A percentile compares a stretch with the other conserved stretches of the same genome.
These are phyloP conservation scores for Trochalopteron elliotii DNA, from an alignment of 2,113 vertebrate genomes.

Conservation along the genomic window DNA sequence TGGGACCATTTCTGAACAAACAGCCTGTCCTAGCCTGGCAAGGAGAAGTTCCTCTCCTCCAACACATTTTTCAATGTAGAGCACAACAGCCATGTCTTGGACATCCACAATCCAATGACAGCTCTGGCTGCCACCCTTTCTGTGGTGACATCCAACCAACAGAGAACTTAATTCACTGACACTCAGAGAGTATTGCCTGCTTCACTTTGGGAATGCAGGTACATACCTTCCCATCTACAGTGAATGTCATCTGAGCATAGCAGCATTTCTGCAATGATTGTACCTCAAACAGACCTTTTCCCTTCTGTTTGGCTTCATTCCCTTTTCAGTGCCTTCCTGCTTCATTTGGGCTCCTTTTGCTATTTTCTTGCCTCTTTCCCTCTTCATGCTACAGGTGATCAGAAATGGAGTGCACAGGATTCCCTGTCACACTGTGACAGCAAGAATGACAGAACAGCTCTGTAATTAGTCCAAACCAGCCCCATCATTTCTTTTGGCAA, in stretches of 20 bases:
- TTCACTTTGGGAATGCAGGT: background rate
- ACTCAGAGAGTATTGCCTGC: background rate
- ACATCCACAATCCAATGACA: background rate
- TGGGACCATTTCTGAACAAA: background rate
- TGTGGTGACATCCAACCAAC: background rate
- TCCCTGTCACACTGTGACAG: background rate
- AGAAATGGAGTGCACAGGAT: background rate
- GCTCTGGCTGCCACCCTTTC: background rate
- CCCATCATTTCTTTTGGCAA: background rate
- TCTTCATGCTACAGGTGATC: background rate
- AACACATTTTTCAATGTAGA: rapidly evolving
- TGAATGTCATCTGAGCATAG: background rate
- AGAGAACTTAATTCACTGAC: background rate
- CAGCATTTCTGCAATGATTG: background rate
- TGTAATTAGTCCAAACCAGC: background rate
- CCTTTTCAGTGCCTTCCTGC: background rate
- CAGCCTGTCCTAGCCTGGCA: rapidly evolving
- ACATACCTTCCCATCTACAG: rapidly evolving
- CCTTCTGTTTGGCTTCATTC: background rate
- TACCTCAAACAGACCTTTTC: background rate
- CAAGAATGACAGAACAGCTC: background rate
- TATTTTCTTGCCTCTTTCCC: background rate
- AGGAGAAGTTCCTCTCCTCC: background rate
- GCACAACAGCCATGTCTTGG: background rate
- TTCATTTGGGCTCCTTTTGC: background rate